A percentile compares a stretch with the other conserved stretches of the same genome.
Conservation (phyloP, 2,113 vertebrate genomes). For the Astatoreochromis straeleni region DNA sequence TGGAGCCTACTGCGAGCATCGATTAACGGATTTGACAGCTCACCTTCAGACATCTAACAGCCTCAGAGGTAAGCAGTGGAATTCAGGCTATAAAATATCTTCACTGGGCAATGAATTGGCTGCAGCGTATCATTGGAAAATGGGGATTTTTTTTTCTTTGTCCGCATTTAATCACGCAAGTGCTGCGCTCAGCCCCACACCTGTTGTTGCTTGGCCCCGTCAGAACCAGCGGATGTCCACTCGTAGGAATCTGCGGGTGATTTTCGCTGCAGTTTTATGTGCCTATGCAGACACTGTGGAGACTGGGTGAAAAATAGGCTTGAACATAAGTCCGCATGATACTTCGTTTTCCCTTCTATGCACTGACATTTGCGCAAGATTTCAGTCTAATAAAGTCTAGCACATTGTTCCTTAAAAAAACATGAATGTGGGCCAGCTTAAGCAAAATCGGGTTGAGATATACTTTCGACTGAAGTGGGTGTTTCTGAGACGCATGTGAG, state of each 20-base stretch:
- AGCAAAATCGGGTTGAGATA: background rate
- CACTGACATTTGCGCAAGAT: background rate
- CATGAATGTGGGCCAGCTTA: rapidly evolving
- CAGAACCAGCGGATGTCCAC: background rate
- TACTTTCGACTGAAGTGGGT: background rate
- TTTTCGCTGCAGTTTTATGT: background rate
- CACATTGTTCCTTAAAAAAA: background rate
- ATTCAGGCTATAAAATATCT: background rate
- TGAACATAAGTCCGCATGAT: background rate
- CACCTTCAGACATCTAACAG: background rate
- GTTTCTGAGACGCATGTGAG: background rate
- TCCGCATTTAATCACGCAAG: background rate
- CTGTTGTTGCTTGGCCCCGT: conserved; percentile 21
- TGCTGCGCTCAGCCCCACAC: background rate
- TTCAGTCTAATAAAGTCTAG: background rate
- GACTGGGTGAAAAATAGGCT: background rate
- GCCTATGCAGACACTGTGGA: background rate
- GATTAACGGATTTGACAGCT: conserved; percentile 34
- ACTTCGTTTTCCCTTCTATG: background rate
- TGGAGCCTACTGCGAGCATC: conserved; percentile 38
- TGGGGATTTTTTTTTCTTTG: background rate
- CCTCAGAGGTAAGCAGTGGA: conserved; percentile 39
- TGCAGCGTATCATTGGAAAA: background rate
- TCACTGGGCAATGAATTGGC: background rate
- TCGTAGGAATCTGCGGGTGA: background rate